Base-by-base conservation (phyloP, 2,113 vertebrate genomes). In the Abramis brama region DNA sequence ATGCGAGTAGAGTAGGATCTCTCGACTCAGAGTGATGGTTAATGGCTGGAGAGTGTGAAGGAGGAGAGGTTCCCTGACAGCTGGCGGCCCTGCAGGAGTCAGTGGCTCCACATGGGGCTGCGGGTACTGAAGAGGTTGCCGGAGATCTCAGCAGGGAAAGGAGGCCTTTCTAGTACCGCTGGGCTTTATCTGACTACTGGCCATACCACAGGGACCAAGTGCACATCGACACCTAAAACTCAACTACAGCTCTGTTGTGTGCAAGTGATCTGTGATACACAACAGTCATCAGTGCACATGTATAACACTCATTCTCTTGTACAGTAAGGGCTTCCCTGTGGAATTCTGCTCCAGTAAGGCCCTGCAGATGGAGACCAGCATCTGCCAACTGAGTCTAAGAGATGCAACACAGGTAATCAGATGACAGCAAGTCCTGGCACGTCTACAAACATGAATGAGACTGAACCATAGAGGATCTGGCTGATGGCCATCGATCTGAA, bases 31-130 rank as follows among this genome's bases (percentile, higher is more conserved):
- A 52, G 86, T 85, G 74, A 81, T 84, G 84, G 88, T 90, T 91
- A 87, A 83, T 86, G 85, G 86, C 74, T 86, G 79, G 85, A 76
- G 84, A 79, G 88, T 87, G 85, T 87, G 83, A 82, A 86, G 87
- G 50, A 82, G 75, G 68, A 82, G 79, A 87, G 76, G 75, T 33
- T 78, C 57, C 74, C 81, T 83, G 87, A 86, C 91, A 92, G 88
- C 91, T 92, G 91, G 89, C 85, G 84, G 71, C 91, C 87, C 90
- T 60, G 82, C 88, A 89, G 91, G 91, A 76, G 88, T 70, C 80
- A 85, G 66, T 43, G 75, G 76, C 87, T 84, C 87, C 36, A 84
- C 84, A 79, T 82, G 89, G 73, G 80, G 85, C 68, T 71, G 70
- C 45, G 66, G 79, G 55, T 74, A 79, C 85, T 79, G 86, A 84